These are phyloP conservation scores for Mythimna loreyi DNA, from an alignment of 2,888 invertebrate genomes.

Conservation along the genomic window DNA sequence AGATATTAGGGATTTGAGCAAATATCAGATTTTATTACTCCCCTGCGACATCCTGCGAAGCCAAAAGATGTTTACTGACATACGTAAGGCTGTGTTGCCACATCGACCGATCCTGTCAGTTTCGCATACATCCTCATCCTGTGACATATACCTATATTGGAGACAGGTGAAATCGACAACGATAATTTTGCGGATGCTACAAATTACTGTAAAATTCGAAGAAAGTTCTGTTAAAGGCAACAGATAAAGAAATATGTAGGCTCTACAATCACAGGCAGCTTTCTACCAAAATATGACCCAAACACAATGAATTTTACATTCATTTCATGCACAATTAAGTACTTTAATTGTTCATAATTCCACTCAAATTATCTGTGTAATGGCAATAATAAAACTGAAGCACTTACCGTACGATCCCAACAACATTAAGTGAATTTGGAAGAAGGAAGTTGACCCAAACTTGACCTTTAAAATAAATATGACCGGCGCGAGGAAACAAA, in stretches of 20 bases:
- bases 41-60: too few species aligned
- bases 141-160: not conserved
- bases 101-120: too few species aligned
- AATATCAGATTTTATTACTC: too few species aligned
- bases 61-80: too few species aligned
- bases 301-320: slow-evolving; percentile 19
- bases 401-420: not conserved
- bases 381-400: slow-evolving; percentile 27
- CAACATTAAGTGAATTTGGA: slow-evolving; percentile 15
- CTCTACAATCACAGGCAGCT: slow-evolving; percentile 21
- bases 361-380: slow-evolving; percentile 6
- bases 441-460: slow-evolving; percentile 40
- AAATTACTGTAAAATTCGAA: slow-evolving; percentile 3
- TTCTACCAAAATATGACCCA: slow-evolving; percentile 22
- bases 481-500: slow-evolving; percentile 23
- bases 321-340: slow-evolving; percentile 42
- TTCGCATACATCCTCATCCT: too few species aligned
- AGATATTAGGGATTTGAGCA: too few species aligned
- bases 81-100: too few species aligned
- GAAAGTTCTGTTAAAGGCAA: slow-evolving; percentile 11
- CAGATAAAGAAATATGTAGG: not conserved
- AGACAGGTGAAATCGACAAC: not conserved
- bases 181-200: not conserved
- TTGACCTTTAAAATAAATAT: slow-evolving; percentile 50
- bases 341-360: slow-evolving; percentile 25